Evolutionary conservation across 2,797 vertebrate species (phyloP).

Genomic region (Anguilla obscura): DNA sequence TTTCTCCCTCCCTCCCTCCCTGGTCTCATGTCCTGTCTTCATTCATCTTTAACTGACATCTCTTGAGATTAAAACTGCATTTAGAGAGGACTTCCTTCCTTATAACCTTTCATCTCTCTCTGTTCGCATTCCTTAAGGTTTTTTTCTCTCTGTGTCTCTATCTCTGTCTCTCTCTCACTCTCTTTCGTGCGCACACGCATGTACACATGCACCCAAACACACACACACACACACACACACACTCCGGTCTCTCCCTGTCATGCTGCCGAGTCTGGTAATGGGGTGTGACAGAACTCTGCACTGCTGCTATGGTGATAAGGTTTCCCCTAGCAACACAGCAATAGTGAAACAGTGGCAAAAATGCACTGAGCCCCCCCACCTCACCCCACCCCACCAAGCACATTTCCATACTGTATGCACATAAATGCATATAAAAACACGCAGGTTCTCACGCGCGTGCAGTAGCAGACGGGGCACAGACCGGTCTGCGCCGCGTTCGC

Average conservation of each 20-base stretch:
- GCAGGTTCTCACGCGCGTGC: neutral
- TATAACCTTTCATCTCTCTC: neutral
- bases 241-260: slow-evolving; percentile 13
- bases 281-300: slow-evolving; percentile 26
- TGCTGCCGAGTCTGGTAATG: slow-evolving; percentile 32
- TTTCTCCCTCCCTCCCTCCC: neutral
- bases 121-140: neutral
- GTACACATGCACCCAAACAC: neutral
- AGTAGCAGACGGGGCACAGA: no score
- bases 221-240: slow-evolving; percentile 2
- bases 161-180: neutral
- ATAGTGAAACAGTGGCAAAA: neutral
- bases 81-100: neutral
- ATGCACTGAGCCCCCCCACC: neutral
- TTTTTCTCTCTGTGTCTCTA: neutral
- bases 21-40: neutral
- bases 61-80: neutral
- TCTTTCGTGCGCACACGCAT: neutral
- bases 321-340: slow-evolving; percentile 42
- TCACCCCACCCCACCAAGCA: neutral
- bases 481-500: neutral
- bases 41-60: slow-evolving; percentile 9
- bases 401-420: neutral
- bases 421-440: neutral
- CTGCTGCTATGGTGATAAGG: slow-evolving; percentile 48